A percentile compares a stretch with the other conserved stretches of the same genome.
These are phyloP conservation scores for Poecilia picta DNA, from an alignment of 2,797 vertebrate genomes.

Conservation along the genomic window DNA sequence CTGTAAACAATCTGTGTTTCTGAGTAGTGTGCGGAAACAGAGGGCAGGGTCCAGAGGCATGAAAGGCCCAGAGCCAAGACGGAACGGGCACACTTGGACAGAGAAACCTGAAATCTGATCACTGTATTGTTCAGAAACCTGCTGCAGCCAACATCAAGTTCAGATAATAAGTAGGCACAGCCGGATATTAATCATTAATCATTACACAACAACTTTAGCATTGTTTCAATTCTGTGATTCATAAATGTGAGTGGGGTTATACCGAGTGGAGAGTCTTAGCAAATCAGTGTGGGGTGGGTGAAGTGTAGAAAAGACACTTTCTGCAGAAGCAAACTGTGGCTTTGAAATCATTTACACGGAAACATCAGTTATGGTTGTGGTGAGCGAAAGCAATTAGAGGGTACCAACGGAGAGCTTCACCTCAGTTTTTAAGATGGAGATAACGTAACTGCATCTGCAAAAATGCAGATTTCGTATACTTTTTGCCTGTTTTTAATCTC, in stretches of 20 bases:
- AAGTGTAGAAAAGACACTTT: not conserved
- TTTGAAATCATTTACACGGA: not conserved
- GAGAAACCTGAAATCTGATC: slow-evolving; percentile 6
- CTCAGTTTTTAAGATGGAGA: not conserved
- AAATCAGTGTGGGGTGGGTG: not conserved
- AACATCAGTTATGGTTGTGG: not conserved
- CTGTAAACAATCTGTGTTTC: slow-evolving; percentile 54
- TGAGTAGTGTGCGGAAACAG: slow-evolving; percentile 28
- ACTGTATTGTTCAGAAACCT: not conserved
- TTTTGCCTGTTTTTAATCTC: not conserved
- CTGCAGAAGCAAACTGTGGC: not conserved
- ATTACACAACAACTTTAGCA: not conserved
- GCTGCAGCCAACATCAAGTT: slow-evolving; percentile 6
- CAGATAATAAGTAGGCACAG: not conserved
- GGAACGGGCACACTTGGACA: not conserved
- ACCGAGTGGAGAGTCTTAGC: not conserved
- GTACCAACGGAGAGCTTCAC: not conserved
- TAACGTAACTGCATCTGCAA: not conserved
- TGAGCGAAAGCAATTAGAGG: not conserved
- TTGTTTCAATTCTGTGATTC: not conserved
- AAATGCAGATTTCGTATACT: not conserved
- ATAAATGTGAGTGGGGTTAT: not conserved
- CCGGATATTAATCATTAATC: not conserved
- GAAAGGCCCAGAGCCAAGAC: slow-evolving; percentile 7
- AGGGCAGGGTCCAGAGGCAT: slow-evolving; percentile 22